phyloP scores from a whole-genome alignment of 30 jellyfish, hydroid and myxozoan species.

The Aurelia aurita complex sp. Pacific region DNA sequence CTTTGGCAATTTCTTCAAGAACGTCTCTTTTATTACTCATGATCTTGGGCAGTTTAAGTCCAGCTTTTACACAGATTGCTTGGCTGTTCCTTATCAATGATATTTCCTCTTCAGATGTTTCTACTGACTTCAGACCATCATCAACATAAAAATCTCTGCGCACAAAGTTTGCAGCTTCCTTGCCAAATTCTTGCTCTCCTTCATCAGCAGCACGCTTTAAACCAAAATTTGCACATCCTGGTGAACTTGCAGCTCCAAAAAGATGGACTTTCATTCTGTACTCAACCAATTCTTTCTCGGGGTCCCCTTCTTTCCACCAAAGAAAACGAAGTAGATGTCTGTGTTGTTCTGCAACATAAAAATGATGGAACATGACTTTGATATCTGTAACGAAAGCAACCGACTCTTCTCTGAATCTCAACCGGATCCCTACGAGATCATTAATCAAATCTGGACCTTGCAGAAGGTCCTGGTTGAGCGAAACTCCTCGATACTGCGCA shows the following conservation, averaged over 20 bases:
- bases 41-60: too few relatives aligned
- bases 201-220: too few relatives aligned
- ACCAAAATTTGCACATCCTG: too few relatives aligned
- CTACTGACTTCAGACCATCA: constrained; percentile 8
- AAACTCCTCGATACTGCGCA: not conserved
- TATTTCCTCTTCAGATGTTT: not conserved
- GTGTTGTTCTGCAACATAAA: not conserved
- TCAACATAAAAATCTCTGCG: constrained; percentile 30
- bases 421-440: constrained; percentile 11
- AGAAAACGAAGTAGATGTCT: not conserved
- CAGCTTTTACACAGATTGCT: too few relatives aligned
- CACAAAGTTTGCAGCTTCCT: not conserved
- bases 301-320: not conserved
- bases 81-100: too few relatives aligned
- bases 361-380: not conserved
- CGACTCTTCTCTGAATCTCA: not conserved
- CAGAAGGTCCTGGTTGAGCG: constrained; percentile 20
- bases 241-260: too few relatives aligned
- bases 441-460: constrained; percentile 42
- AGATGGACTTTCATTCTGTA: too few relatives aligned
- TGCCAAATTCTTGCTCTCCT: too few relatives aligned
- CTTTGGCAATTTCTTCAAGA: too few relatives aligned
- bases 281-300: not conserved
- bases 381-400: not conserved
- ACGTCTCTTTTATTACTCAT: too few relatives aligned